Evolutionary conservation across 2,888 invertebrate species (phyloP).

Genomic region (Galeruca laticollis): DNA sequence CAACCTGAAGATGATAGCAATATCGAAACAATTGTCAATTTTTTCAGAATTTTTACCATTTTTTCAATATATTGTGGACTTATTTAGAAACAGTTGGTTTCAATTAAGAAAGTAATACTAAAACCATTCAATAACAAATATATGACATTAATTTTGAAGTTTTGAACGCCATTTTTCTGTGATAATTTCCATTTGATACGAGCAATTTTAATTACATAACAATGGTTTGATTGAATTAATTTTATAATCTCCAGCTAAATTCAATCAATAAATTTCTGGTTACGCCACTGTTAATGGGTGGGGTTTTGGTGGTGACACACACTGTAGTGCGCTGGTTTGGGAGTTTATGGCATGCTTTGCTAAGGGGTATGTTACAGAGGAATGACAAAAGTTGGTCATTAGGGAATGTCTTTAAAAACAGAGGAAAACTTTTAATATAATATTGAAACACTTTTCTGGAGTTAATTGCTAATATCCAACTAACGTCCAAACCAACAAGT

Average conservation of each 20-base stretch:
- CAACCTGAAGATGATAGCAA: no score
- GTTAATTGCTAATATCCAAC: neutral
- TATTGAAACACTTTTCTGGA: neutral
- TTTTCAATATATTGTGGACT: no score
- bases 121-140: no score
- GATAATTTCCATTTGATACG: no score
- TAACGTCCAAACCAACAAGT: neutral
- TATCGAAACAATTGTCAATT: no score
- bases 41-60: no score
- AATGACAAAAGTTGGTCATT: slow-evolving; percentile 27
- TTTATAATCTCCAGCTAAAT: neutral
- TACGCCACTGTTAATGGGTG: slow-evolving; percentile 19
- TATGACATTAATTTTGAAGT: no score
- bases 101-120: no score
- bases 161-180: no score
- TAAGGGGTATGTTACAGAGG: slow-evolving; percentile 55
- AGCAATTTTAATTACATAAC: no score
- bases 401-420: slow-evolving; percentile 28
- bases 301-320: slow-evolving; percentile 50
- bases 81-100: no score
- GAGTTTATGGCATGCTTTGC: slow-evolving; percentile 50
- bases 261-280: neutral
- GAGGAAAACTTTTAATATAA: slow-evolving; percentile 20
- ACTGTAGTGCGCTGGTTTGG: slow-evolving; percentile 46
- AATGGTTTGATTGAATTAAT: no score